Base-by-base conservation (phyloP, 2,888 invertebrate genomes). In the Anodontia alba region DNA sequence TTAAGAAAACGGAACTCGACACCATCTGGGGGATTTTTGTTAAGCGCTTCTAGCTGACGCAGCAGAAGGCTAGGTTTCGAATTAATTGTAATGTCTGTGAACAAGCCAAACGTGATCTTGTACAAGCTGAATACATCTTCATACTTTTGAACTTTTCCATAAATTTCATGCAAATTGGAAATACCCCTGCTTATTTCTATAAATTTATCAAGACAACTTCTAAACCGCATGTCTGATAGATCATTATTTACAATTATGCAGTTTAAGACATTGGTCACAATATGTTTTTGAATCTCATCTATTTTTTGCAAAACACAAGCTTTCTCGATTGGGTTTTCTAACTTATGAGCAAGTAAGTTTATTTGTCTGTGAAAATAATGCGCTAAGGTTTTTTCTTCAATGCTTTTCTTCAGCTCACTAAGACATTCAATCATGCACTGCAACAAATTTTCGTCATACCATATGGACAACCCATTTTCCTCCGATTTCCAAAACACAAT, bases 401-500 rank as follows among this genome's bases (percentile, higher is more conserved):
- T 43, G 38, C 73, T 49, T 0, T 29, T 20, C 26, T 0, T 36
- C 2, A 78, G 46, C n/a, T 31, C 57, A 26, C n/a, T 36, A 26
- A 78, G 42, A 33, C 73, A 78, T 10, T 12, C 42, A 7, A n/a
- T 7, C 26, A 73, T 38, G 33, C 78, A 68, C 1, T 26, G 51
- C 26, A 78, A 17, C 5, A 78, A 23, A 26, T 42, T 42, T 15
- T 42, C 42, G 42, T 42, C 42, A 42, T 42, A 42, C 42, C 42
- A 42, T 15, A 42, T 20, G 1, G 67, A 73, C 54, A 73, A 10
- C 17, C 72, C 78, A 17, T 51, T 12, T 15, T 73, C 62, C 42
- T 78, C 78, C 1, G 78, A 73, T 17, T 67, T n/a, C 78, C 78
- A 78, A 29, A 78, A 78, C 17, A 78, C 51, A 1, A 68, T 29